Evolutionary conservation across 2,113 vertebrate genomes (phyloP), one percentile per base, ranked within the genome.

Genomic region (Chloropsis cyanopogon): DNA sequence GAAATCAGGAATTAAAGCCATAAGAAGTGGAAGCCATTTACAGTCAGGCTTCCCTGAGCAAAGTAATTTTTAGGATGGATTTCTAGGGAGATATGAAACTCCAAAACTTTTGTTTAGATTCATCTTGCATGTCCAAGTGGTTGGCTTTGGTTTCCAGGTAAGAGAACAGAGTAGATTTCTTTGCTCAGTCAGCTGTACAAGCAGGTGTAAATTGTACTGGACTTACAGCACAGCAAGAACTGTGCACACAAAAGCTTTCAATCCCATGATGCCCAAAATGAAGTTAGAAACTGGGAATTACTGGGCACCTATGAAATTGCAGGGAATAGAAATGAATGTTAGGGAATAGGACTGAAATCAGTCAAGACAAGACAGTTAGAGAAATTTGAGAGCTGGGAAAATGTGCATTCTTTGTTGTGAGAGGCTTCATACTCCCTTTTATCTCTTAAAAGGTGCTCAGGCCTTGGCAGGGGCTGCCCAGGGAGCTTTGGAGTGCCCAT

Each of bases 41-140:
- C 18, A 20, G 9, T 78, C 47, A 78, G 63, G 46, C 35, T 93
- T 83, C 46, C 16, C 41, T 19, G 26, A 25, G 29, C 18, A 65
- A 78, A 64, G 35, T 61, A 35, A 49, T 63, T 78, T 77, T 81
- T 39, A 73, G 41, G 60, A 41, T 71, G n/a, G 29, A 83, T 94
- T 91, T 85, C 26, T 56, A 65, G 37, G 20, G 35, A 84, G 18
- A 46, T 57, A 49, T 1, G 19, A 19, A 66, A 23, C 7, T 63
- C 17, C 31, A 41, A 19, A 33, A 22, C 19, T 65, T 85, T 17
- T 42, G 44, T 54, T 73, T 54, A 21, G 65, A 46, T 57, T 59
- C 1, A 3, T 57, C 59, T 83, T 53, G 25, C 42, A n/a, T 1
- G 0, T 89, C 23, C 12, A 1, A 68, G 26, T 63, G 14, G 26